phyloP scores from a whole-genome alignment of 2,888 invertebrate genomes.

The Elegia similella region DNA sequence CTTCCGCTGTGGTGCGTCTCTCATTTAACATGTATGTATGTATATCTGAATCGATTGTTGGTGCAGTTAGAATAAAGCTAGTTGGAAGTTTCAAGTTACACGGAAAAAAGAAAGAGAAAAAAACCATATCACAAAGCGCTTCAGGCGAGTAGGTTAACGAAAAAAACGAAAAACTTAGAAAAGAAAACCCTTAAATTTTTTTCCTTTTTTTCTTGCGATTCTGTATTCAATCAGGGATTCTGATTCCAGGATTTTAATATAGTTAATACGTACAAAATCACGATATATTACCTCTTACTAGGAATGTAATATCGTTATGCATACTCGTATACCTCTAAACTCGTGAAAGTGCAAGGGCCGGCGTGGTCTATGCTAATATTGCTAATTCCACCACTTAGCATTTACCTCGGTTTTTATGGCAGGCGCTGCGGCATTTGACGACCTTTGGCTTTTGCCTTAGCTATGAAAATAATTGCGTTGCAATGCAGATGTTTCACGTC shows the following conservation, averaged over 20 bases:
- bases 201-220: no score
- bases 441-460: constrained; percentile 13
- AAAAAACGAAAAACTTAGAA: no score
- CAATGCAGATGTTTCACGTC: constrained; percentile 11
- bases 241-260: no score
- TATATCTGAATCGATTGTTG: not conserved
- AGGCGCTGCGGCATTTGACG: constrained; percentile 1
- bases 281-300: not conserved
- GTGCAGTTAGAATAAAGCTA: no score
- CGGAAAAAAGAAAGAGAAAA: no score
- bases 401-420: constrained; percentile 9
- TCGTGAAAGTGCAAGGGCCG: constrained; percentile 2
- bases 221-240: no score
- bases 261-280: no score
- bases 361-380: not conserved
- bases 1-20: not conserved
- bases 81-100: no score
- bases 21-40: not conserved
- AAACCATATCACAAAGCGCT: no score
- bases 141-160: no score
- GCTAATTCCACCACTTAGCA: constrained; percentile 8
- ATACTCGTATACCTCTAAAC: no score
- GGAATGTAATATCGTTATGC: constrained; percentile 5
- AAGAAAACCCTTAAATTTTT: no score
- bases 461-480: constrained; percentile 15